These are phyloP conservation scores for Piscicola geometra DNA, from an alignment of 2,888 invertebrate genomes.

Conservation along the genomic window DNA sequence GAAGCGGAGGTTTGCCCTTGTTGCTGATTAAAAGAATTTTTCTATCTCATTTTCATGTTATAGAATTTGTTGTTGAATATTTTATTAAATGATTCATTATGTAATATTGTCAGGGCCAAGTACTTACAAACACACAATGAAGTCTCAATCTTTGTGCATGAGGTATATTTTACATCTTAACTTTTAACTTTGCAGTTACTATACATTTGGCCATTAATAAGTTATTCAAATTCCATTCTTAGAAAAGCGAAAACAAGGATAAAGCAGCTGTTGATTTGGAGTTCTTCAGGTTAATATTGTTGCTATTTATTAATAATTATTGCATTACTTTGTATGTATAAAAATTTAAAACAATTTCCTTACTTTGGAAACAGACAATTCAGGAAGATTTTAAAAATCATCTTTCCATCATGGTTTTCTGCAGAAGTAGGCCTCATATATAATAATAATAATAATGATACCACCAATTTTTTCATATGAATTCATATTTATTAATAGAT, in stretches of 20 bases:
- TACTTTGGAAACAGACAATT: conserved; percentile 46
- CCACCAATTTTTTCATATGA: no score
- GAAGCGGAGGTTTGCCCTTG: conserved; percentile 20
- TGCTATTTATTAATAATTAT: not conserved
- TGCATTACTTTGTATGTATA: not conserved
- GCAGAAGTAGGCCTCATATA: conserved; percentile 64
- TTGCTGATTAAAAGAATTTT: not conserved
- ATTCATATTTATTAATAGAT: no score
- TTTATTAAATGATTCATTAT: conserved; percentile 4
- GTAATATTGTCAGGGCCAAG: conserved; percentile 36
- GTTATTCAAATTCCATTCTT: no score
- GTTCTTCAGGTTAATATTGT: conserved; percentile 48
- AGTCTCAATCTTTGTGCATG: conserved; percentile 35
- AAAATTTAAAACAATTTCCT: not conserved
- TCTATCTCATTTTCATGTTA: not conserved
- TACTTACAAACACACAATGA: conserved; percentile 29
- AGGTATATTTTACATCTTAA: conserved; percentile 19
- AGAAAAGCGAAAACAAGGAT: conserved; percentile 47
- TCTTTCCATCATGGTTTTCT: conserved; percentile 74
- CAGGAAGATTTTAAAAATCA: conserved; percentile 59
- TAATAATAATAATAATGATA: no score
- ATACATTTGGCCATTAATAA: no score
- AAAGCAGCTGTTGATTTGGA: conserved; percentile 55
- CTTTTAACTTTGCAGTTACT: no score
- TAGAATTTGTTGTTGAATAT: not conserved